Conservation (phyloP, 2,113 vertebrate genomes). For the Thryonomys swinderianus region DNA sequence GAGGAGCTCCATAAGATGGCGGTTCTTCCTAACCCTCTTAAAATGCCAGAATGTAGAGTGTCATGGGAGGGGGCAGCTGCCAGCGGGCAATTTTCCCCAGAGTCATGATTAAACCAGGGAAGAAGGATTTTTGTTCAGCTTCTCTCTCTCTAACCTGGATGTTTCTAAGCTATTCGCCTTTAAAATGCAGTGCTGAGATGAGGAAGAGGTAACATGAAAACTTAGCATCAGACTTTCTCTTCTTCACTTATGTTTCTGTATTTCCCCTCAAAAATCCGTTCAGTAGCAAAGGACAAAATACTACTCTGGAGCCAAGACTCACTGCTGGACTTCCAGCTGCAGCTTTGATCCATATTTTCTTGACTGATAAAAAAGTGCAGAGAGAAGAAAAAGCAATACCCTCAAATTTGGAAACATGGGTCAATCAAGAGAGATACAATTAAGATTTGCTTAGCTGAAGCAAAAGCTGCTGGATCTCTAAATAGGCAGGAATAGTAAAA, state of each 20-base stretch:
- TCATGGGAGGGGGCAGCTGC: background rate
- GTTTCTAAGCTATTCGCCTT: background rate
- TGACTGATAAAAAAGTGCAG: background rate
- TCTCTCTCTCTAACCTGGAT: background rate
- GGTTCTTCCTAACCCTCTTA: background rate
- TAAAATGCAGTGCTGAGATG: conserved; percentile 14
- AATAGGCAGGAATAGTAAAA: background rate
- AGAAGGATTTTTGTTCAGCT: background rate
- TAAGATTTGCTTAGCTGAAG: background rate
- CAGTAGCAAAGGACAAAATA: background rate
- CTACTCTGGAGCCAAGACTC: background rate
- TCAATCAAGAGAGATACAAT: background rate
- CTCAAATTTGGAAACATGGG: background rate
- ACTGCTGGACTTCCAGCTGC: background rate
- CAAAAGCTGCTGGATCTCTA: background rate
- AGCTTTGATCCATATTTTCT: background rate
- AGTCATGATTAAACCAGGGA: background rate
- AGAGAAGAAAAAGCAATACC: background rate
- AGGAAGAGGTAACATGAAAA: background rate
- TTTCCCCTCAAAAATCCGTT: background rate
- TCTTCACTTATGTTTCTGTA: background rate
- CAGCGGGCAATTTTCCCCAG: too few relatives aligned
- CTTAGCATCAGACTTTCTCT: background rate
- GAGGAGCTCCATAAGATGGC: background rate
- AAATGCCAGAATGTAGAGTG: too few relatives aligned